Evolutionary conservation across 2,888 invertebrate species (phyloP).

Genomic region (Sinotaia quadrata): DNA sequence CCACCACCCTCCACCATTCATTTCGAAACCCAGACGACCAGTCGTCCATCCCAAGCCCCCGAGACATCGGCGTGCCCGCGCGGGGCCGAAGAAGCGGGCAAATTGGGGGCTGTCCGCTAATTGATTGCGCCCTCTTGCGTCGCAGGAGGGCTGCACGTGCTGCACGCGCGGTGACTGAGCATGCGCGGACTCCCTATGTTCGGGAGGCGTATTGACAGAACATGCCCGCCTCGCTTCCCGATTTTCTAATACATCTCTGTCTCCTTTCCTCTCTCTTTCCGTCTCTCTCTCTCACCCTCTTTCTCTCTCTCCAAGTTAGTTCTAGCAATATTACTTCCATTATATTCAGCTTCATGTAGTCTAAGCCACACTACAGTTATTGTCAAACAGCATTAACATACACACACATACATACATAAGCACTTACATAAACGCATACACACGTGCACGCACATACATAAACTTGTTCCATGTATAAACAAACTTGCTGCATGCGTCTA

Average conservation of each 20-base stretch:
- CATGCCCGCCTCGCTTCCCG: slow-evolving; percentile 6
- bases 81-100: background rate
- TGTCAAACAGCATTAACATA: background rate
- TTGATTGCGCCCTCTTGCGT: slow-evolving; percentile 15
- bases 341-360: background rate
- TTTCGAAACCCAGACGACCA: too few relatives aligned
- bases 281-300: too few relatives aligned
- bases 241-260: too few relatives aligned
- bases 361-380: background rate
- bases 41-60: background rate
- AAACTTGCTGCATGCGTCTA: background rate
- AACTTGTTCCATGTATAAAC: background rate
- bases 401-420: background rate
- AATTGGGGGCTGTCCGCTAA: slow-evolving; percentile 10
- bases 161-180: background rate
- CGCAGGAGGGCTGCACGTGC: slow-evolving; percentile 5
- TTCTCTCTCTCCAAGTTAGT: too few relatives aligned
- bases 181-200: background rate
- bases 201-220: slow-evolving; percentile 7
- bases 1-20: too few relatives aligned
- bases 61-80: background rate
- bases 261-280: too few relatives aligned
- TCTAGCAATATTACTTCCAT: too few relatives aligned
- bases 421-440: slow-evolving; percentile 1
- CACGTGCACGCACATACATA: background rate